phyloP scores from a whole-genome alignment of 2,113 vertebrate species.

The Larimichthys crocea region DNA sequence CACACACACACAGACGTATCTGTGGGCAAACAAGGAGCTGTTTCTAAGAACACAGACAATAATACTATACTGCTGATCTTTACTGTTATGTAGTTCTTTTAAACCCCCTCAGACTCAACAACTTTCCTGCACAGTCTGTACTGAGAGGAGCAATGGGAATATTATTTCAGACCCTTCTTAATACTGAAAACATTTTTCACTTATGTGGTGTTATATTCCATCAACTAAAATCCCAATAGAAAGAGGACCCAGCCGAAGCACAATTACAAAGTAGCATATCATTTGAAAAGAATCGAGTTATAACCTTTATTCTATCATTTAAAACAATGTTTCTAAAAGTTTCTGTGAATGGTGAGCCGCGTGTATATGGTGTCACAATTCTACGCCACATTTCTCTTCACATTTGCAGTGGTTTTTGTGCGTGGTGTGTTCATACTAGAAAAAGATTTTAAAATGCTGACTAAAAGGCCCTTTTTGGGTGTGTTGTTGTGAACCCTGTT shows the following conservation, averaged over 20 bases:
- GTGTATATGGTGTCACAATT: too few species aligned
- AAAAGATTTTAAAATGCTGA: too few species aligned
- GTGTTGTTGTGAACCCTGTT: background rate
- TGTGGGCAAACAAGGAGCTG: constrained; percentile 13
- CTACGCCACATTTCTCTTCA: too few species aligned
- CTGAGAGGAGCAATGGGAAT: background rate
- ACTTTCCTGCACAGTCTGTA: background rate
- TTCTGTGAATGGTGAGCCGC: too few species aligned
- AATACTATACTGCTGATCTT: background rate
- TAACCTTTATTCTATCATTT: too few species aligned
- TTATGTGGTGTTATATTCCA: background rate
- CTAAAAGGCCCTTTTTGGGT: background rate
- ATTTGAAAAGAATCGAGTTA: too few species aligned
- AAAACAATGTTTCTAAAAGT: too few species aligned
- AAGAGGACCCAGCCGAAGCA: background rate
- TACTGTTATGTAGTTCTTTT: constrained; percentile 2
- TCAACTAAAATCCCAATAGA: background rate
- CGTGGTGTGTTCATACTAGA: too few species aligned
- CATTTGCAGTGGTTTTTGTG: too few species aligned
- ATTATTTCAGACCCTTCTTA: background rate
- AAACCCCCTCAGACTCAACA: constrained; percentile 7
- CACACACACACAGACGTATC: background rate
- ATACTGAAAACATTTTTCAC: background rate
- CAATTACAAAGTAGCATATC: background rate
- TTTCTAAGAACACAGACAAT: background rate